phyloP scores from a whole-genome alignment of 2,113 vertebrate species.

The Heterotilapia buettikoferi region DNA sequence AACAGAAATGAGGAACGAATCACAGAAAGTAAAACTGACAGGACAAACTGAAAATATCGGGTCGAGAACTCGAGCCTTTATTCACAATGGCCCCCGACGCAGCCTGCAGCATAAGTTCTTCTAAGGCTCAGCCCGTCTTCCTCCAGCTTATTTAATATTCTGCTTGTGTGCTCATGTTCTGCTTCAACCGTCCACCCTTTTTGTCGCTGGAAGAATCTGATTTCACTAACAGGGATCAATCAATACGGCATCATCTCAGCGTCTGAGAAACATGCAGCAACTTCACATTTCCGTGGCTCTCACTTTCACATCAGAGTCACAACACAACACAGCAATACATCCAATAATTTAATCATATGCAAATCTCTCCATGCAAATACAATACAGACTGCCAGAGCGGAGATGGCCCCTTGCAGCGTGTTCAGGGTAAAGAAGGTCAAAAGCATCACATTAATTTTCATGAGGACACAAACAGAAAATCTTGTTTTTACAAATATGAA shows the following conservation, averaged over 20 bases:
- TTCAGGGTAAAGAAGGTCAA: not conserved
- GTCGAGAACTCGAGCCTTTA: not conserved
- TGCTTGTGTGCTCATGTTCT: not conserved
- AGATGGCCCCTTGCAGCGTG: not conserved
- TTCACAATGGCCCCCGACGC: not conserved
- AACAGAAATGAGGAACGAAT: constrained; percentile 13
- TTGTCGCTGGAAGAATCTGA: not conserved
- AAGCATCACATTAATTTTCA: not conserved
- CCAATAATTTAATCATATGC: not conserved
- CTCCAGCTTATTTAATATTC: not conserved
- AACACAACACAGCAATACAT: not conserved
- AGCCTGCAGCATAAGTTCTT: not conserved
- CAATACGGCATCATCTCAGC: not conserved
- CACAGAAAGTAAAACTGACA: not conserved
- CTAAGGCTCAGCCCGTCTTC: not conserved
- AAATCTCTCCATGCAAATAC: not conserved
- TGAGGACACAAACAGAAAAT: not conserved
- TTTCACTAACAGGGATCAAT: not conserved
- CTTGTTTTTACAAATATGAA: not conserved
- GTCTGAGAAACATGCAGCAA: not conserved
- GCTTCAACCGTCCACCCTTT: not conserved
- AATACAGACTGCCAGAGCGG: not conserved
- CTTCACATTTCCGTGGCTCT: not conserved
- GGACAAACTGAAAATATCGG: not conserved
- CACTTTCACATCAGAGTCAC: not conserved